Evolutionary conservation across 2,113 vertebrate species (phyloP), one percentile per base, ranked within the genome.

Genomic region (Sprattus sprattus): DNA sequence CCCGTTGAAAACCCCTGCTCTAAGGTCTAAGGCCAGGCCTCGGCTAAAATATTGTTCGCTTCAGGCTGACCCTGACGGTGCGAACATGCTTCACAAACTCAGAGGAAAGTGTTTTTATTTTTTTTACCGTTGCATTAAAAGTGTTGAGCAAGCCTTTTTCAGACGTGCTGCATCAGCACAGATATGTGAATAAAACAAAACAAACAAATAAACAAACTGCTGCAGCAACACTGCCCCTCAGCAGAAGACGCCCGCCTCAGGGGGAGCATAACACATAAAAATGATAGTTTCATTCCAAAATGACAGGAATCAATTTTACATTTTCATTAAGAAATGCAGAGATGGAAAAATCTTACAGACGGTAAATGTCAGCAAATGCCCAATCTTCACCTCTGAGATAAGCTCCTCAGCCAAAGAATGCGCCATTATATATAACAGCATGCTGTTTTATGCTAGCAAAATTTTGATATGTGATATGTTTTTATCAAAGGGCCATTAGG

Each of bases 161-260:
- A 88, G 81, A 84, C 87, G 46, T 67, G 81, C 84, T 75, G 87
- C 20, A 64, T 87, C 67, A 88, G 87, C 86, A 86, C 82, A 22
- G 22, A 28, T 75, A 88, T 84, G 83, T 83, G 85, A 46, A 83
- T 39, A 80, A 81, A 82, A 39, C 39, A 39, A 84, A 54, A 18
- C 16, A 54, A 54, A 54, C 52, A 54, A 54, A 54, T 15, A 45
- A 47, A 46, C 52, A 81, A n/a, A 50, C 81, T 45, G 83, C n/a
- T 39, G 84, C 80, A 15, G 9, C 64, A 71, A 45, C 20, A 80
- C 25, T 71, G 25, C 11, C n/a, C 32, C 2, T 11, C 1, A 32
- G n/a, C n/a, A 71, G 25, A 71, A 25, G 11, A 67, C 67, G 64
- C 16, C 52, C 83, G 50, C 4, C n/a, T 83, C 83, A 81, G 82